phyloP scores from a whole-genome alignment of 2,888 invertebrate species.

The Andrena camellia region DNA sequence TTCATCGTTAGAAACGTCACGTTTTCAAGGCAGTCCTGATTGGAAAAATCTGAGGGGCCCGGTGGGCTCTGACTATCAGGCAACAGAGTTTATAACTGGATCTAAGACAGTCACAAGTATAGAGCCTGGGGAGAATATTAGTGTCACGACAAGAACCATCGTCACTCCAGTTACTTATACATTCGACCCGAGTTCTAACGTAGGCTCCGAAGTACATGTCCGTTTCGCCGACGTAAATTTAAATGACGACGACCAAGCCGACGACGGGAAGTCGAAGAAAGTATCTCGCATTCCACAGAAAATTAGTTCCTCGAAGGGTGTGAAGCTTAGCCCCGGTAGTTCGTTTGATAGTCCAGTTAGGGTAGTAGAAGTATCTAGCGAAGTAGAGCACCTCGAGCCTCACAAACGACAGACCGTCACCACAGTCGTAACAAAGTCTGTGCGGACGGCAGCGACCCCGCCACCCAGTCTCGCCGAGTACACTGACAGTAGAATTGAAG shows the following conservation, averaged over 20 bases:
- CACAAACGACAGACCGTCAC: constrained; percentile 84
- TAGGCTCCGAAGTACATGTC: constrained; percentile 9
- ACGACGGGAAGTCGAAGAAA: constrained; percentile 62
- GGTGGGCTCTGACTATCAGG: background rate
- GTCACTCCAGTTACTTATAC: background rate
- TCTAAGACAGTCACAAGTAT: background rate
- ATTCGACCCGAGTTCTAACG: constrained; percentile 6
- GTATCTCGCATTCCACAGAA: constrained; percentile 81
- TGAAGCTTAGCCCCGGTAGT: constrained; percentile 49
- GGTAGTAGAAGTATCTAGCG: constrained; percentile 73
- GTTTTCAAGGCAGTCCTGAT: background rate
- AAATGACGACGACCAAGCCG: constrained; percentile 26
- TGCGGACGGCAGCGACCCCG: constrained; percentile 84
- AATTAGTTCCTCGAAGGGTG: constrained; percentile 70
- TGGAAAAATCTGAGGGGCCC: background rate
- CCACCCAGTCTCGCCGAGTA: constrained; percentile 85
- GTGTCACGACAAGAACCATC: background rate
- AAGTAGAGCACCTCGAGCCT: constrained; percentile 84
- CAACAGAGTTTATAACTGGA: background rate
- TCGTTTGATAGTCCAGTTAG: constrained; percentile 69
- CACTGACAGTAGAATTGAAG: constrained; percentile 85
- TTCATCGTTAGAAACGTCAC: constrained; percentile 54
- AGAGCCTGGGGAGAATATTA: background rate
- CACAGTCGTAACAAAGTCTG: constrained; percentile 85
- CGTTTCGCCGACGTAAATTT: constrained; percentile 15